A percentile compares a stretch with the other conserved stretches of the same genome.
phyloP scores from a whole-genome alignment of 2,888 invertebrate genomes.

The Parnassius mnemosyne region DNA sequence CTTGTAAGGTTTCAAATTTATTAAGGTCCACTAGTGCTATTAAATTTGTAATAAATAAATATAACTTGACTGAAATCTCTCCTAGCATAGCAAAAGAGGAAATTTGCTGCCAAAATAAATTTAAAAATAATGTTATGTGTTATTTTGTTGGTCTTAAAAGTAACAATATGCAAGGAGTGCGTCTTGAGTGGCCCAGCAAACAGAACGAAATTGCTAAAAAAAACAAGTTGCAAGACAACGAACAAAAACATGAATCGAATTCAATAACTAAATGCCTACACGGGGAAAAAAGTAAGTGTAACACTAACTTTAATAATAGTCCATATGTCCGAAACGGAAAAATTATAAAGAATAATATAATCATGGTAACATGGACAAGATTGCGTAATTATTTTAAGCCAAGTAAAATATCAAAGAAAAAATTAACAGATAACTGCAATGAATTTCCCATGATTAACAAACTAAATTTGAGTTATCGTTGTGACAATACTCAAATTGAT shows the following conservation, averaged over 20 bases:
- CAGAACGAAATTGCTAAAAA: neutral
- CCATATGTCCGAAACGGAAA: neutral
- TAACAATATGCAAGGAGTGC: neutral
- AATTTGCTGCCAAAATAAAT: constrained; percentile 2
- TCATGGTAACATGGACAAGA: neutral
- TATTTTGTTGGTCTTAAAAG: constrained; percentile 12
- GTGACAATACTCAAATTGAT: neutral
- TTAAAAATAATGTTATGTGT: constrained; percentile 8
- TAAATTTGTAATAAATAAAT: neutral
- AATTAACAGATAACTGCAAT: neutral
- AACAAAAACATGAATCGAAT: neutral
- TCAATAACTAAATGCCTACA: neutral
- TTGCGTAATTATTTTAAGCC: neutral
- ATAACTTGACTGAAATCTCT: neutral
- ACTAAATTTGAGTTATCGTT: neutral
- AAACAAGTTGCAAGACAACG: neutral
- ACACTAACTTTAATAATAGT: neutral
- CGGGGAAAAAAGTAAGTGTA: neutral
- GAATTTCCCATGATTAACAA: neutral
- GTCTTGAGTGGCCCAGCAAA: neutral
- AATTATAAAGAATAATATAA: neutral
- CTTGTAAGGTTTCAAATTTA: neutral
- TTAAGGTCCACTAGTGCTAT: neutral
- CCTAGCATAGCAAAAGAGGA: neutral
- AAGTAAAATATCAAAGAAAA: neutral